Conservation (phyloP, 2,113 vertebrate genomes). For the Bos taurus region ARS-UCD2.0 NC_037333.1:104776501-104777000, state of each 20-base stretch:
- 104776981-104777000: not conserved
- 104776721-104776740: not conserved
- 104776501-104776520: not conserved
- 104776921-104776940: not conserved
- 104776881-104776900: not conserved
- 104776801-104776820: not conserved
- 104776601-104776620: rapidly evolving
- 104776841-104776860: not conserved
- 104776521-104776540: not conserved
- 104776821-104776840: not conserved
- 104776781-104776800: not conserved
- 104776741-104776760: not conserved
- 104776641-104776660: not conserved
- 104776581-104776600: not conserved
- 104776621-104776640: not conserved
- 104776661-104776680: not conserved
- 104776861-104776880: not conserved
- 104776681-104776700: not conserved
- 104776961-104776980: not conserved
- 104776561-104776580: rapidly evolving
- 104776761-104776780: not conserved
- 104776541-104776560: not conserved
- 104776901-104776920: not conserved
- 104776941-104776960: not conserved
- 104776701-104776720: not conserved